A percentile compares a stretch with the other conserved stretches of the same genome.
Conservation (phyloP, 1,140 invertebrate species). For the Euwallacea similis region DNA sequence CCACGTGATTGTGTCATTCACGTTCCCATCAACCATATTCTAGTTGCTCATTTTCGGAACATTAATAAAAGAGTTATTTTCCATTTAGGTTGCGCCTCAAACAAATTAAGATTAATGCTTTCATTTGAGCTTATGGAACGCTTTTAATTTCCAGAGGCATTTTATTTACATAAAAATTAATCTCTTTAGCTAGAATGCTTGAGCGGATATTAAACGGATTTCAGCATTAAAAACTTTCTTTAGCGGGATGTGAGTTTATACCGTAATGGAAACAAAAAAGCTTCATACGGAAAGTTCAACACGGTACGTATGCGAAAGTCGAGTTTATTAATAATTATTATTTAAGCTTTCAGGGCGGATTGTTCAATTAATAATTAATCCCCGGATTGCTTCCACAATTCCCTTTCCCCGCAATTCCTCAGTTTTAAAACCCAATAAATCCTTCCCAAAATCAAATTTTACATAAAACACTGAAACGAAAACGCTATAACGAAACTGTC, state of each 20-base stretch:
- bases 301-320: no score
- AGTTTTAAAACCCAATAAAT: no score
- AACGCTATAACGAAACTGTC: background rate
- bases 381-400: no score
- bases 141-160: conserved; percentile 7
- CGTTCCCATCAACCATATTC: no score
- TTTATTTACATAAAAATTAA: conserved; percentile 12
- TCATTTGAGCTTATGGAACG: conserved; percentile 2
- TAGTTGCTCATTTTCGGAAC: background rate
- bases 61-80: conserved; percentile 11
- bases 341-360: no score
- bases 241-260: background rate
- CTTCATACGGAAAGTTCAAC: no score
- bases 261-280: background rate
- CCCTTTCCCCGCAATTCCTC: no score
- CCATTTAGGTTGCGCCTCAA: conserved; percentile 1
- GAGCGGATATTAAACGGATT: conserved; percentile 4
- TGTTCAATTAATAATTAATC: no score
- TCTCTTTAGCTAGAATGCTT: conserved; percentile 7
- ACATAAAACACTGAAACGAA: background rate
- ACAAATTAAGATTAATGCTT: conserved; percentile 6
- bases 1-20: background rate
- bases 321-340: no score
- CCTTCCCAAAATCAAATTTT: no score
- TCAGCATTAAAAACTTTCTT: conserved; percentile 6